phyloP scores from a whole-genome alignment of 2,888 invertebrate genomes.

The Andrena flavipes region DNA sequence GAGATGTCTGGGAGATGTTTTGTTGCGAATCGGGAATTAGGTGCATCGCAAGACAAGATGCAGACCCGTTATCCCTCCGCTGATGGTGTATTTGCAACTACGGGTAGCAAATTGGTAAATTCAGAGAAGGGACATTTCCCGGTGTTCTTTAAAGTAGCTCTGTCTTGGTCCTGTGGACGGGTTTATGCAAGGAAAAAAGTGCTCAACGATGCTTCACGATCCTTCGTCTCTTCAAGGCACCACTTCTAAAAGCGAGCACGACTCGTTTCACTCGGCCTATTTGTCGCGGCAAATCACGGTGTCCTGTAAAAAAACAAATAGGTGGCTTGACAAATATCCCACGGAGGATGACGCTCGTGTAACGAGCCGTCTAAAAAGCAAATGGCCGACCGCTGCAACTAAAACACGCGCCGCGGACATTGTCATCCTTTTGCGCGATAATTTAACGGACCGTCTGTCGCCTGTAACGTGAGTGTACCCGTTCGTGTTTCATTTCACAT shows the following conservation, averaged over 20 bases:
- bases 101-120: not conserved
- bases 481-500: constrained; percentile 69
- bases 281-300: constrained; percentile 41
- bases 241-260: constrained; percentile 35
- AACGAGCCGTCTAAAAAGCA: constrained; percentile 42
- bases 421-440: constrained; percentile 67
- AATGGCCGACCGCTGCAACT: constrained; percentile 27
- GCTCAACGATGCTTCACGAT: not conserved
- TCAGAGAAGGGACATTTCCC: not conserved
- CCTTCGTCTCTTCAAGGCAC: not conserved
- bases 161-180: not conserved
- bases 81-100: not conserved
- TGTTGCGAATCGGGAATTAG: constrained; percentile 13
- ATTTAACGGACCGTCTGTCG: constrained; percentile 66
- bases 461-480: constrained; percentile 34
- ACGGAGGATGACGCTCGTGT: constrained; percentile 23
- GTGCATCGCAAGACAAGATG: not conserved
- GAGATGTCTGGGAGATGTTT: constrained; percentile 10
- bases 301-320: not conserved
- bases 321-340: constrained; percentile 27
- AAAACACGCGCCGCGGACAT: constrained; percentile 50
- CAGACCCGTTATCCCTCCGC: not conserved
- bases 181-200: not conserved
- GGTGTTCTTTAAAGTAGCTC: not conserved
- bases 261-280: constrained; percentile 43